Base-by-base conservation (phyloP, 2,113 vertebrate genomes). In the Callopanchax toddi region DNA sequence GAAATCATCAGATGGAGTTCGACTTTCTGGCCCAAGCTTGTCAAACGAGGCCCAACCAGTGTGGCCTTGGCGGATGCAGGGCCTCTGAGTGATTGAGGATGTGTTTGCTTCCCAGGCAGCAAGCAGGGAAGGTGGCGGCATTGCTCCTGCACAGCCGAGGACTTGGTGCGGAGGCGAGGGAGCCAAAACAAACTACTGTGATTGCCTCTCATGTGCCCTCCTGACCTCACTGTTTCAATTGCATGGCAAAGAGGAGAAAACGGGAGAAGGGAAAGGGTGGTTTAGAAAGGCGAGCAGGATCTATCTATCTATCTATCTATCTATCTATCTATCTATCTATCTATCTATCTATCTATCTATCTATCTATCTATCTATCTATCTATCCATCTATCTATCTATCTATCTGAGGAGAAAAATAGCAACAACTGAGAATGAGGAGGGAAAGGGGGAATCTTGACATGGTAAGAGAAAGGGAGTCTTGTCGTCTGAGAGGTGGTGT, bases 401-500 rank as follows among this genome's bases (percentile, higher is more conserved):
- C 34, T 29, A 23, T 42, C 48, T 29, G n/a, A 54, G 22, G 51
- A 54, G 76, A 62, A 69, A 26, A 59, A 42, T 17, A 60, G 71
- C 26, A 76, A 72, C 54, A 81, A 67, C 37, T 56, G 60, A 59
- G 54, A 55, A 55, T 44, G 59, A 55, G 52, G 21, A 75, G 54
- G 29, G 34, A 77, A 72, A 53, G 72, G 64, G 58, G 46, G 52
- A 68, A n/a, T n/a, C n/a, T n/a, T n/a, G n/a, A n/a, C n/a, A n/a
- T n/a, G 66, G 67, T 32, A 67, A 88, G 74, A 89, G 85, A 87
- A 88, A 86, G 82, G 79, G 86, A 88, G 84, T 88, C 81, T 89
- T 91, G 88, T 91, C 88, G 85, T 92, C 87, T 90, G 81, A 89
- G 84, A 82, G 86, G 85, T 89, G 84, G 84, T 89, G 91, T 91